phyloP scores from a whole-genome alignment of 1,140 invertebrate species.

The Lepidurus apus region DNA sequence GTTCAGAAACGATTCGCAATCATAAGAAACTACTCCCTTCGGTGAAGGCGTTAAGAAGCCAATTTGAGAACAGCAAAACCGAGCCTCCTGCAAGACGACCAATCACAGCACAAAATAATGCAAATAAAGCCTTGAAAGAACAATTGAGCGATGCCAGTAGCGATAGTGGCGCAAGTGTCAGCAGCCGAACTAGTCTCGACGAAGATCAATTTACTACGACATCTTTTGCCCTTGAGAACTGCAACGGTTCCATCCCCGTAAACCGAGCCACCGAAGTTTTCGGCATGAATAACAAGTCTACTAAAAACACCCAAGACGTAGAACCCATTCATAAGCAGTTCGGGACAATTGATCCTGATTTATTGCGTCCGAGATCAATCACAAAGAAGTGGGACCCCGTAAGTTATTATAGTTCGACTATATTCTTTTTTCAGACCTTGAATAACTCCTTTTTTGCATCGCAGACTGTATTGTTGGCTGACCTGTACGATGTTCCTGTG shows the following conservation, averaged over 20 bases:
- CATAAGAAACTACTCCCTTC: slow-evolving; percentile 41
- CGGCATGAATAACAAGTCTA: neutral
- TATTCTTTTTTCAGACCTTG: neutral
- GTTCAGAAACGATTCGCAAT: slow-evolving; percentile 23
- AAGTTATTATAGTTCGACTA: neutral
- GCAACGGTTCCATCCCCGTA: neutral
- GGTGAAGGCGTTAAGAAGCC: slow-evolving; percentile 40
- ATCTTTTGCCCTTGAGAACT: neutral
- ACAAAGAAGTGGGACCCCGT: slow-evolving; percentile 35
- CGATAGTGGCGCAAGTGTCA: slow-evolving; percentile 4
- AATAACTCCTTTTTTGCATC: slow-evolving; percentile 28
- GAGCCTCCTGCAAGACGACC: neutral
- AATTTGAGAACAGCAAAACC: slow-evolving; percentile 40
- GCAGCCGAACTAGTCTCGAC: neutral
- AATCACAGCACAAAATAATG: neutral
- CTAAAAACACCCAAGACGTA: slow-evolving; percentile 25
- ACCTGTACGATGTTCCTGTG: slow-evolving; percentile 36
- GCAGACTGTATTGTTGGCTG: slow-evolving; percentile 37
- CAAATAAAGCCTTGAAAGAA: neutral
- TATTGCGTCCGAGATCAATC: slow-evolving; percentile 40
- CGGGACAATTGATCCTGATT: slow-evolving; percentile 40
- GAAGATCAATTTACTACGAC: neutral
- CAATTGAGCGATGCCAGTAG: neutral
- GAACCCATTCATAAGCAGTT: slow-evolving; percentile 31
- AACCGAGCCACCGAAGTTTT: neutral